phyloP scores from a whole-genome alignment of 2,888 invertebrate species.

The Urechis unicinctus region DNA sequence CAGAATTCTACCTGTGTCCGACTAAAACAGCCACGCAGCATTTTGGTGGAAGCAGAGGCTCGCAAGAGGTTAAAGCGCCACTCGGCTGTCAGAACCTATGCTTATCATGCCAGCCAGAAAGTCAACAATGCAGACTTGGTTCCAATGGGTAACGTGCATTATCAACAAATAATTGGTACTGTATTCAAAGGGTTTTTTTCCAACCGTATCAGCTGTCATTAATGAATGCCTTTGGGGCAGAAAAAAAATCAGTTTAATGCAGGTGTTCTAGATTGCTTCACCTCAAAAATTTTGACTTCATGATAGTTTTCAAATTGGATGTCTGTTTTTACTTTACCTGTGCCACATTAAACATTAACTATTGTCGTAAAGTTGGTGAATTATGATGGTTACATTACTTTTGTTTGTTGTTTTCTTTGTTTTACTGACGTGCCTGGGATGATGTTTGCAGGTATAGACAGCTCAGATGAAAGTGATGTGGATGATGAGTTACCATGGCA shows the following conservation, averaged over 20 bases:
- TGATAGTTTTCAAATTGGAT: no score
- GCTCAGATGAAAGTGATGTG: constrained; percentile 29
- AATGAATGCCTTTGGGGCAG: no score
- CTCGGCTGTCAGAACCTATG: constrained; percentile 32
- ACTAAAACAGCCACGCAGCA: constrained; percentile 26
- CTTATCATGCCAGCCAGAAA: constrained; percentile 28
- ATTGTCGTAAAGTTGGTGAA: no score
- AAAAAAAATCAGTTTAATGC: no score
- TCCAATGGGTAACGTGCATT: constrained; percentile 12
- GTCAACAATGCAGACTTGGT: constrained; percentile 27
- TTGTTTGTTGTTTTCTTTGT: background rate
- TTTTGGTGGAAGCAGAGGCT: constrained; percentile 33
- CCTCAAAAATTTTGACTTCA: no score
- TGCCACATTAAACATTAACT: no score
- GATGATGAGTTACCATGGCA: constrained; percentile 43
- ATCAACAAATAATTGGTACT: no score
- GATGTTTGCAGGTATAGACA: constrained; percentile 17
- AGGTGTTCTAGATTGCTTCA: no score
- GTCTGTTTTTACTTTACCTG: no score
- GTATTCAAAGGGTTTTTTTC: no score
- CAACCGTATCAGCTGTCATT: no score
- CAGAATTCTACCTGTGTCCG: background rate
- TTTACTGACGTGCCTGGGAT: background rate
- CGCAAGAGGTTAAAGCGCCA: constrained; percentile 35
- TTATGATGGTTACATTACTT: no score